Conservation (phyloP, 2,888 invertebrate genomes). For the Leptopilina myrica region DNA sequence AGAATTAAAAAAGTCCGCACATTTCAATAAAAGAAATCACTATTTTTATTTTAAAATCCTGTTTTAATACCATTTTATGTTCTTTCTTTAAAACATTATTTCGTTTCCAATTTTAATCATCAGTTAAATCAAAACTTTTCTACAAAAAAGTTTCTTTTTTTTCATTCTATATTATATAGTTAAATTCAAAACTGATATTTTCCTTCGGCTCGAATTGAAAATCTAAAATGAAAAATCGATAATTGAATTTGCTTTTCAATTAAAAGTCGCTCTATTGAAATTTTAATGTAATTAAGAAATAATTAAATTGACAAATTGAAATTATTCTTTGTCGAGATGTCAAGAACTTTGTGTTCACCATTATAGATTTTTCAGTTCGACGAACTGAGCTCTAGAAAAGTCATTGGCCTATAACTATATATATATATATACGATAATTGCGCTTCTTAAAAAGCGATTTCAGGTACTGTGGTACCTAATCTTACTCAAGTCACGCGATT, state of each 20-base stretch:
- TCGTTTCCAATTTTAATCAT: too few relatives aligned
- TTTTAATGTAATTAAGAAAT: neutral
- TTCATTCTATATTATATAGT: too few relatives aligned
- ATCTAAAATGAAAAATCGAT: too few relatives aligned
- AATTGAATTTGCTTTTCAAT: neutral
- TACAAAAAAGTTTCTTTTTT: too few relatives aligned
- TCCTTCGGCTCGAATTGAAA: too few relatives aligned
- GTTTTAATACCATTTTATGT: too few relatives aligned
- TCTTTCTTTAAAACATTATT: too few relatives aligned
- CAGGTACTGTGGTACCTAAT: slow-evolving; percentile 21
- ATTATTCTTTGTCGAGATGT: neutral
- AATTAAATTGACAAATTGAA: neutral
- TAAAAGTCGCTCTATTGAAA: neutral
- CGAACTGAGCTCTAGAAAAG: neutral
- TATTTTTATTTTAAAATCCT: too few relatives aligned
- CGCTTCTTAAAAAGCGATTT: slow-evolving; percentile 18
- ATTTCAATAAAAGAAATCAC: too few relatives aligned
- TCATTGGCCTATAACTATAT: slow-evolving; percentile 22
- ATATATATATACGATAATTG: slow-evolving; percentile 25
- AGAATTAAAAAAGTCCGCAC: too few relatives aligned
- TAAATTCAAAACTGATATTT: too few relatives aligned
- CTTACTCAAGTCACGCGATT: slow-evolving; percentile 49
- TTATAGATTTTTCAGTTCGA: slow-evolving; percentile 25
- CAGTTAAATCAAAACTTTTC: too few relatives aligned
- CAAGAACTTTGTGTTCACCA: slow-evolving; percentile 1